Percentiles rank a stretch among this genome's conserved stretches.
phyloP scores from a whole-genome alignment of 2,888 invertebrate genomes.

The Caenorhabditis doughertyi region DNA sequence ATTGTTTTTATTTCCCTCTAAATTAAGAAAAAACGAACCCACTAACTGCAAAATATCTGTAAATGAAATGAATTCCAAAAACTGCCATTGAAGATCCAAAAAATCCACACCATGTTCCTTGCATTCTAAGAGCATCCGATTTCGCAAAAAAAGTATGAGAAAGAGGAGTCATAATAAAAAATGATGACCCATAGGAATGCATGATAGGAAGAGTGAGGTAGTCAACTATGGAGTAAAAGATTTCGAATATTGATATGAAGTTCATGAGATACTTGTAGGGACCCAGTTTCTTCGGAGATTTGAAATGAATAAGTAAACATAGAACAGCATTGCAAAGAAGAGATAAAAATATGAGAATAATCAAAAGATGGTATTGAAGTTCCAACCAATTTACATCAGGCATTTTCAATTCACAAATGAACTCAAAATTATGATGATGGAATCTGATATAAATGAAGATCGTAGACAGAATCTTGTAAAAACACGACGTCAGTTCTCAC shows the following conservation, averaged over 20 bases:
- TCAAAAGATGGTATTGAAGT: conserved; percentile 26
- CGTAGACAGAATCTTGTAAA: too few relatives aligned
- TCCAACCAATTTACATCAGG: too few relatives aligned
- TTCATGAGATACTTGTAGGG: conserved; percentile 50
- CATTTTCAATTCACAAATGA: too few relatives aligned
- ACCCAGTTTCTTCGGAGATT: conserved; percentile 49
- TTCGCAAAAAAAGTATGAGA: conserved; percentile 15
- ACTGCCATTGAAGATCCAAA: conserved; percentile 49
- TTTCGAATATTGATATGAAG: conserved; percentile 46
- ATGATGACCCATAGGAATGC: conserved; percentile 37
- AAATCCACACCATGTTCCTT: conserved; percentile 45
- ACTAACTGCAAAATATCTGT: conserved; percentile 39
- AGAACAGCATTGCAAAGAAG: conserved; percentile 25
- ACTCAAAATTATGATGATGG: too few relatives aligned
- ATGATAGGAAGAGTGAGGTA: conserved; percentile 30
- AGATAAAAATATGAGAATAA: conserved; percentile 11
- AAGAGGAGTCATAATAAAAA: conserved; percentile 32
- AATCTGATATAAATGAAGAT: too few relatives aligned
- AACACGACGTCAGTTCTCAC: too few relatives aligned
- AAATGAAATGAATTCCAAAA: conserved; percentile 56
- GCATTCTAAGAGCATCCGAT: not conserved
- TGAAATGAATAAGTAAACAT: conserved; percentile 17
- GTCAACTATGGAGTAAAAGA: conserved; percentile 37
- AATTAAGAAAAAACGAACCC: conserved; percentile 10
- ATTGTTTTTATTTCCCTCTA: not conserved